Conservation (phyloP, 1,140 invertebrate species). For the Drosophila bocqueti region DNA sequence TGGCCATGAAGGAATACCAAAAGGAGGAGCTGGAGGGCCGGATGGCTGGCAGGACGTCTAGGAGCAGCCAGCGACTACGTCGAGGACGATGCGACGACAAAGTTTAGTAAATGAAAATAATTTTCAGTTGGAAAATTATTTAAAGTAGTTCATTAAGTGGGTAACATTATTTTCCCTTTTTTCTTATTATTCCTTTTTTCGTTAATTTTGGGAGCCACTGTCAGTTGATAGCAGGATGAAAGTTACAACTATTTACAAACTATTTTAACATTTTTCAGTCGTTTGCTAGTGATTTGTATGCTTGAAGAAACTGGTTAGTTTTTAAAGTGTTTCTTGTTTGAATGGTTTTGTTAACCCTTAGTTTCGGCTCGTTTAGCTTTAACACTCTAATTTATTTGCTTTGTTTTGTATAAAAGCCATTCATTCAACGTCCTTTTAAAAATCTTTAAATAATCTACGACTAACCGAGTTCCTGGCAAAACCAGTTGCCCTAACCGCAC, state of each 20-base stretch:
- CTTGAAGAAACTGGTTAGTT: not conserved
- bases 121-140: conserved; percentile 80
- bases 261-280: conserved; percentile 32
- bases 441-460: not conserved
- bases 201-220: not conserved
- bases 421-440: not conserved
- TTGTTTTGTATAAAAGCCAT: not conserved
- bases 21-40: not conserved
- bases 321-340: not conserved
- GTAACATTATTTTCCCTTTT: conserved; percentile 30
- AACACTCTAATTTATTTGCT: not conserved
- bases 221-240: conserved; percentile 10
- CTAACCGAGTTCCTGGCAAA: not conserved
- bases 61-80: not conserved
- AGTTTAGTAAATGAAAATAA: conserved; percentile 82
- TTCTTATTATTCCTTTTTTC: not conserved
- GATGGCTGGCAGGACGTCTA: not conserved
- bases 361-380: not conserved
- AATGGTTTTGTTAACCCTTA: not conserved
- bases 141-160: conserved; percentile 82
- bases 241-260: conserved; percentile 43
- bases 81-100: conserved; percentile 41
- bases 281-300: not conserved
- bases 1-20: conserved; percentile 8
- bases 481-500: conserved; percentile 16